Evolutionary conservation across 2,113 vertebrate genomes (phyloP).

Genomic region (Patagioenas fasciata): DNA sequence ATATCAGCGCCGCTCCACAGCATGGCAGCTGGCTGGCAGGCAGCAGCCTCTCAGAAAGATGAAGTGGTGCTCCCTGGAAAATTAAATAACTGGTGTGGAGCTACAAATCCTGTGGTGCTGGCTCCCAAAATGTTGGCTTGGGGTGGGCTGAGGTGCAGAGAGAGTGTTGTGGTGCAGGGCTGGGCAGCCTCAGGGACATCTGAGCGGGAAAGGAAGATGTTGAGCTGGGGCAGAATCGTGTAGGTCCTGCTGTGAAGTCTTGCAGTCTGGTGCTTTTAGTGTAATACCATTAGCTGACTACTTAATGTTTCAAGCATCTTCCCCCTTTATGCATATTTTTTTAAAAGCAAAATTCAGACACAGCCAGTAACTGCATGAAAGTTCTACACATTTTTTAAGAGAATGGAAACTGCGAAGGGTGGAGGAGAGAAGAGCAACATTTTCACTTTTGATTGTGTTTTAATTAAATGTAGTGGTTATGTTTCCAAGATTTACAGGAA

Average conservation of each 20-base stretch:
- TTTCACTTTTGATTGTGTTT: neutral
- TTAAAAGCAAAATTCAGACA: neutral
- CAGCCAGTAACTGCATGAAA: neutral
- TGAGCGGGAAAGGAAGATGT: neutral
- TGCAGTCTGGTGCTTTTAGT: neutral
- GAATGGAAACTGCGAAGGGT: neutral
- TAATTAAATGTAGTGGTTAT: neutral
- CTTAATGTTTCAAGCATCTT: neutral
- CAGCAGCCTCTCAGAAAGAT: conserved; percentile 7
- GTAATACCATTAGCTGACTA: neutral
- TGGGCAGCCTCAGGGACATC: neutral
- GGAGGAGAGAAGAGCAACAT: neutral
- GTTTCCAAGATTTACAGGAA: neutral
- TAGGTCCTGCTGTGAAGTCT: neutral
- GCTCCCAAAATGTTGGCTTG: neutral
- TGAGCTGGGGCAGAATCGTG: neutral
- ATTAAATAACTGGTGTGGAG: conserved; percentile 4
- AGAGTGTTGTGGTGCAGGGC: neutral
- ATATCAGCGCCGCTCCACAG: neutral
- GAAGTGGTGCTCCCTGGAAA: conserved; percentile 14
- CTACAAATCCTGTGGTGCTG: neutral
- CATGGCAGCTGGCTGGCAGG: conserved; percentile 45
- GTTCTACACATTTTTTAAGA: neutral
- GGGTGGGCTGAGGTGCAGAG: neutral
- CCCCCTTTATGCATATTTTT: neutral